Conservation (phyloP, 2,113 vertebrate genomes). For the Megaceryle torquata region DNA sequence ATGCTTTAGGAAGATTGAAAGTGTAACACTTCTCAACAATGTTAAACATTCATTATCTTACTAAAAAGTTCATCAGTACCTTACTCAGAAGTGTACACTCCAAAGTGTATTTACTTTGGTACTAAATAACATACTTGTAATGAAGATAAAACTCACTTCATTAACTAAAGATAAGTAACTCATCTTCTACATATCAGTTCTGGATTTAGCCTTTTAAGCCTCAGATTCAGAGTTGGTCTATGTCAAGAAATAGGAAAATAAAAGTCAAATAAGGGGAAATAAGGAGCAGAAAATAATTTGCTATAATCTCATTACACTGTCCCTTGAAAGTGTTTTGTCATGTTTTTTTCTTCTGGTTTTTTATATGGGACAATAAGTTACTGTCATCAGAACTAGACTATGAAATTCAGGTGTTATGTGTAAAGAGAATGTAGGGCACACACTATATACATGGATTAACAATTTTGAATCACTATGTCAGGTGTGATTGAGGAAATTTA, state of each 20-base stretch:
- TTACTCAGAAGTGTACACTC: not conserved
- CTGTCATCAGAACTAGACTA: not conserved
- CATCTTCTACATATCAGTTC: not conserved
- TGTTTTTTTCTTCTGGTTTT: not conserved
- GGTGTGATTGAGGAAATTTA: not conserved
- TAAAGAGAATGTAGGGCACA: not conserved
- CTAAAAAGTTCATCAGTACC: not conserved
- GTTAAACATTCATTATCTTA: not conserved
- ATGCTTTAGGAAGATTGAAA: not conserved
- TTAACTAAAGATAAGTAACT: not conserved
- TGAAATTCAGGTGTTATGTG: not conserved
- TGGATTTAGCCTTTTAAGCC: not conserved
- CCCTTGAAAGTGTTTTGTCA: not conserved
- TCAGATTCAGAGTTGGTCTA: not conserved
- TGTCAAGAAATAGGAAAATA: not conserved
- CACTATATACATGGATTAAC: accelerated
- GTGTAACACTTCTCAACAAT: not conserved
- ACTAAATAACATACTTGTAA: not conserved
- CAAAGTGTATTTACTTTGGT: not conserved
- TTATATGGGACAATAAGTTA: not conserved
- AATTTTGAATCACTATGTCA: not conserved
- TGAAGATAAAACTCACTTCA: not conserved
- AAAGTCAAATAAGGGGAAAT: not conserved
- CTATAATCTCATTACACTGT: not conserved
- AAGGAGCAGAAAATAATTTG: not conserved